Base-by-base conservation (phyloP, 1,140 invertebrate species). In the Scylla paramamosain region DNA sequence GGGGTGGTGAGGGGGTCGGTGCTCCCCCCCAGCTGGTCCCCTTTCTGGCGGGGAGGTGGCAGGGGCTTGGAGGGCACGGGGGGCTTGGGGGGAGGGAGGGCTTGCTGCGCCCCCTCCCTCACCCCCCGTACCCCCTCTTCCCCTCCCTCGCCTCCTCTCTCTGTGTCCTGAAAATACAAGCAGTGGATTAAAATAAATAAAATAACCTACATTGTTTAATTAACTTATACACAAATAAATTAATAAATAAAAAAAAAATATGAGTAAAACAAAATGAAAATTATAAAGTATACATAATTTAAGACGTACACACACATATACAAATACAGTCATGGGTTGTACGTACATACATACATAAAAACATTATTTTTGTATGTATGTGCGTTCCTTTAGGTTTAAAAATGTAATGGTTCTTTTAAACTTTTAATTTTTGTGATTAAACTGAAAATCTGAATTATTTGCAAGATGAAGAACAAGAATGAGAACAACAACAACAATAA, bases 81-180 rank as follows among this genome's bases (percentile, higher is more conserved):
- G 93, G 98, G 98, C 97, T 98, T 98, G 1, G 98, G 98, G 98
- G 98, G 97, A 98, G 96, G 7, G 98, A 98, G 52, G 98, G 98
- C 96, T 98, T 98, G 82, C 97, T 97, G 29, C 93, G 93, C 4
- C 77, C 89, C 59, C 46, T 77, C 39, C 87, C 95, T 25, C 6
- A 39, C n/a, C 67, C 67, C 32, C 77, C 25, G 20, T 59, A 82
- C 92, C 93, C n/a, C 83, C 45, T 91, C 89, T 14, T 14, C 83
- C 28, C 83, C 32, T 86, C 32, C 83, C 32, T 31, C 83, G 12
- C 32, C 32, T 6, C 83, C 83, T 86, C 83, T 14, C 32, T 31
- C 83, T 16, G 29, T 29, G 29, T 91, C 48, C 89, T 46, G 28
- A 86, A 86, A 6, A 39, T 16, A 90, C 45, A 91, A 20, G n/a